Conservation (phyloP, 1,140 invertebrate genomes). For the Neomicropteryx cornuta region DNA sequence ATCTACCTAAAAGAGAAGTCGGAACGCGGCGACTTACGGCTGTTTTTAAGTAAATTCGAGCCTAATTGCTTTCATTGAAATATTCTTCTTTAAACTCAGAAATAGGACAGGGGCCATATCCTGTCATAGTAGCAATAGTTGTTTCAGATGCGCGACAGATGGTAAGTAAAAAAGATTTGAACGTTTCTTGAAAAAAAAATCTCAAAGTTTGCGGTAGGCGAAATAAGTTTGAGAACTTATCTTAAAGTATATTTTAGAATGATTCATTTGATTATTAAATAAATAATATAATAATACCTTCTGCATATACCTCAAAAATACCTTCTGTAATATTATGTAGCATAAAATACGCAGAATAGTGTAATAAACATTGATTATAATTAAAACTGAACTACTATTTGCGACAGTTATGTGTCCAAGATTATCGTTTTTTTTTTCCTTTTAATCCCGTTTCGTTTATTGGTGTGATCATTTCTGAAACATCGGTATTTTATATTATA, state of each 20-base stretch:
- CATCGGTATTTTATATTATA: too few relatives aligned
- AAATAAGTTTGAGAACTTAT: not conserved
- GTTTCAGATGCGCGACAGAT: not conserved
- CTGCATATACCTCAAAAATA: too few relatives aligned
- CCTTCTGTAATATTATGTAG: too few relatives aligned
- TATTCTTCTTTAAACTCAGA: constrained; percentile 1
- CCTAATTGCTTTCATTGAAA: not conserved
- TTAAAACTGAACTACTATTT: too few relatives aligned
- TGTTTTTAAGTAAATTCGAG: not conserved
- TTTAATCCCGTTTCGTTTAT: too few relatives aligned
- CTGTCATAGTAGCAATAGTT: not conserved
- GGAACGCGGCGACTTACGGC: not conserved
- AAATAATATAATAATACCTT: too few relatives aligned
- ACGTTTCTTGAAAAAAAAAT: not conserved
- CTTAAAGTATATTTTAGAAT: not conserved
- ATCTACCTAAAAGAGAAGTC: not conserved
- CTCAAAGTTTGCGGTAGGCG: not conserved
- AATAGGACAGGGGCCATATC: constrained; percentile 1
- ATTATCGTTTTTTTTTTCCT: too few relatives aligned
- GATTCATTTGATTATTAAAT: too few relatives aligned
- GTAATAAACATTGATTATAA: too few relatives aligned
- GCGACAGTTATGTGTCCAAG: too few relatives aligned
- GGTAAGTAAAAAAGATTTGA: not conserved
- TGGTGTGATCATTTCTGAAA: too few relatives aligned
- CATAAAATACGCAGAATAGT: too few relatives aligned